These are phyloP conservation scores for Spinibarbus caldwelli DNA, from an alignment of 2,797 vertebrate genomes.

Conservation along the genomic window DNA sequence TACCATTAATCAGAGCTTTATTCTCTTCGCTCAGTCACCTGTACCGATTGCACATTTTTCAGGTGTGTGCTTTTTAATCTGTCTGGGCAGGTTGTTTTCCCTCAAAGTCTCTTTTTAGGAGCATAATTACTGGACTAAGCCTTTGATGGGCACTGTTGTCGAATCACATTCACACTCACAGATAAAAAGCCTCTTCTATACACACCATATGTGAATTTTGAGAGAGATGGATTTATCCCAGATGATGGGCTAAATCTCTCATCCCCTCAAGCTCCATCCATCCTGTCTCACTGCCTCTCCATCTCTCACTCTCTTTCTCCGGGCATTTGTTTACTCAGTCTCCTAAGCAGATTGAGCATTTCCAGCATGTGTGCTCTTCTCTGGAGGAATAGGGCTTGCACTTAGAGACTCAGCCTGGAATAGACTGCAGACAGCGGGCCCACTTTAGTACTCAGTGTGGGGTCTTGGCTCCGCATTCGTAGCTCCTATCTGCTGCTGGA, in stretches of 20 bases:
- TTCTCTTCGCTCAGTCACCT: constrained; percentile 50
- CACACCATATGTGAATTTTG: constrained; percentile 41
- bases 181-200: constrained; percentile 23
- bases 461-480: constrained; percentile 57
- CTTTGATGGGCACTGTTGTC: background rate
- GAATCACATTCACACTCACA: background rate
- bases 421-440: constrained; percentile 56
- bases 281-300: background rate
- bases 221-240: constrained; percentile 40
- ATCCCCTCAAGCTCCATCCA: constrained; percentile 5
- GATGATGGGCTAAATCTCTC: constrained; percentile 36
- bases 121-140: background rate
- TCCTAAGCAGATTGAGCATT: constrained; percentile 35
- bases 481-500: constrained; percentile 36
- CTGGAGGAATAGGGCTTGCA: constrained; percentile 41
- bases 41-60: constrained; percentile 31
- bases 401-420: constrained; percentile 43
- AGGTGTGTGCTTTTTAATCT: constrained; percentile 33
- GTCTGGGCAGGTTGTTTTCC: background rate
- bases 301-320: background rate
- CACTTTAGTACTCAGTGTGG: constrained; percentile 62
- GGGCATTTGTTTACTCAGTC: constrained; percentile 28
- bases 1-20: constrained; percentile 54
- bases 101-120: background rate
- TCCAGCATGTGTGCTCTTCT: constrained; percentile 40